phyloP scores from a whole-genome alignment of 2,797 vertebrate species.

The Anguilla obscura region DNA sequence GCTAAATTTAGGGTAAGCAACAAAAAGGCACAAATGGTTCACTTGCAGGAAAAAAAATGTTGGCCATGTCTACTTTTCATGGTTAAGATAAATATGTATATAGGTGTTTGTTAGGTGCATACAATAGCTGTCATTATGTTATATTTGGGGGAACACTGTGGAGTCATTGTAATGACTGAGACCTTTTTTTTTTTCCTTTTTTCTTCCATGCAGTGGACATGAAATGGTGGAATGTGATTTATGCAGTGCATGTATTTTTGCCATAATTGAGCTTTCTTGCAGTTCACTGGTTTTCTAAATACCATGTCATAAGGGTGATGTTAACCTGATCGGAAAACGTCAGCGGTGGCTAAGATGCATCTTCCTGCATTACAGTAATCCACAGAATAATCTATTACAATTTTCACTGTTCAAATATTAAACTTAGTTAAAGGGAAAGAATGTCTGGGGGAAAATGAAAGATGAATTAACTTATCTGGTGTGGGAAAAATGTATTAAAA shows the following conservation, averaged over 20 bases:
- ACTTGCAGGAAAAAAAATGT: background rate
- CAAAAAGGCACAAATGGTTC: background rate
- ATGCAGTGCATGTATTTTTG: constrained; percentile 65
- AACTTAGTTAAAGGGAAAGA: constrained; percentile 19
- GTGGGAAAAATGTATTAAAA: background rate
- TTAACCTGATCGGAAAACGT: constrained; percentile 53
- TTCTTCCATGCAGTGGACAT: constrained; percentile 54
- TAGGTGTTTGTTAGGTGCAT: no score
- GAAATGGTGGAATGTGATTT: constrained; percentile 68
- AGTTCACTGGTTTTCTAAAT: constrained; percentile 70
- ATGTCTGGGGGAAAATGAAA: background rate
- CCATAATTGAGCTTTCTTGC: constrained; percentile 73
- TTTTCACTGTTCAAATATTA: constrained; percentile 14
- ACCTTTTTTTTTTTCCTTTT: constrained; percentile 6
- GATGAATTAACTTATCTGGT: constrained; percentile 17
- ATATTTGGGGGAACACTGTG: no score
- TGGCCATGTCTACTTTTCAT: background rate
- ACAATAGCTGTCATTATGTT: no score
- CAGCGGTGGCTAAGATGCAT: constrained; percentile 56
- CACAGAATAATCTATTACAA: constrained; percentile 31
- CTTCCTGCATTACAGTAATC: constrained; percentile 63
- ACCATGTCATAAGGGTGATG: constrained; percentile 69
- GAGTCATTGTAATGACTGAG: no score
- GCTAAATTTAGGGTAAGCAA: background rate
- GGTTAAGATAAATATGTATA: background rate